Base-by-base conservation (phyloP, 2,113 vertebrate species). In the Vulpes lagopus region DNA sequence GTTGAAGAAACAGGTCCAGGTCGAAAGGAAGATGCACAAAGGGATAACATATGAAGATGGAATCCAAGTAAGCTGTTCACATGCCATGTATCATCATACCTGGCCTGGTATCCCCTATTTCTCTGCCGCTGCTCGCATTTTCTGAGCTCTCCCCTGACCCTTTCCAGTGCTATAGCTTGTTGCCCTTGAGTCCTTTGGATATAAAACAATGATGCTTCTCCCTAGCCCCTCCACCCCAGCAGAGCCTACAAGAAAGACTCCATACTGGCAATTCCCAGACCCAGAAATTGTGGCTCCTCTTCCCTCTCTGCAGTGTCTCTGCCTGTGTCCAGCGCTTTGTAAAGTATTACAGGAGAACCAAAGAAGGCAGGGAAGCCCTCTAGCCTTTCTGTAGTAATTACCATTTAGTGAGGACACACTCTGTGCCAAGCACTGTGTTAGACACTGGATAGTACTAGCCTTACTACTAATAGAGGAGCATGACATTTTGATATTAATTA, bases 61-160 rank as follows among this genome's bases (percentile, higher is more conserved):
- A 97, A 98, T 97, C 76, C 98, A 99, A 98, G 99, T 99, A 99
- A 99, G 99, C 97, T 69, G 43, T 32, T 0, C 0, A 9, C 5
- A 32, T 19, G 87, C 19, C 3, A 0, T 91, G 78, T 87, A 74
- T 95, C 80, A 95, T 35, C 0, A 57, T 71, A 65, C 43, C 38
- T 95, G 80, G 69, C 79, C 84, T 53, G 97, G 60, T 84, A 88
- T 59, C 96, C 86, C 86, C 97, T 96, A 87, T 20, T 96, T 90
- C 73, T 90, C 91, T 97, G 79, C 8, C 0, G 89, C 74, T 98
- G 89, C 93, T 92, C 85, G 53, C 19, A 7, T 92, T 98, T 79
- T 95, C 93, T 97, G 3, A 92, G 60, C 1, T 97, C 79, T 27
- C 67, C 76, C 3, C 14, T 51, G 95, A 79, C 67, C 97, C 62